Evolutionary conservation across 2,113 vertebrate species (phyloP).

Genomic region (Anarhynchus alexandrinus): DNA sequence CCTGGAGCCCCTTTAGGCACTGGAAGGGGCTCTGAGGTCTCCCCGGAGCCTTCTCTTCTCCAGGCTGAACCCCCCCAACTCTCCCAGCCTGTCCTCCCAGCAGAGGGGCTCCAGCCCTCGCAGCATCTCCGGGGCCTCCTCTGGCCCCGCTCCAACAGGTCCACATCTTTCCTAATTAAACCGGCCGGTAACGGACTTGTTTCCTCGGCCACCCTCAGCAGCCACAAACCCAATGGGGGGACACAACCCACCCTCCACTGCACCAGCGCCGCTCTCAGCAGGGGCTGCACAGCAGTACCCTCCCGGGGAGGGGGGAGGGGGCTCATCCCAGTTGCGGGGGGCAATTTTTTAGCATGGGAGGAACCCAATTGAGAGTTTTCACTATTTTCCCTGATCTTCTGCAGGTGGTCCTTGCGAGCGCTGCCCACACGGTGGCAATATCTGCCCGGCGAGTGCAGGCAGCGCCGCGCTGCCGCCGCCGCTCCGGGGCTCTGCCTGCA

Average conservation of each 20-base stretch:
- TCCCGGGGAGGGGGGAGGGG: accelerated
- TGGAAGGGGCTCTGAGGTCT: no score
- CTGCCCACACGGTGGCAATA: constrained; percentile 30
- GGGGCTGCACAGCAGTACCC: neutral
- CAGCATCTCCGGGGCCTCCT: no score
- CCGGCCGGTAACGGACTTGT: accelerated
- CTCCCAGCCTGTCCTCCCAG: no score
- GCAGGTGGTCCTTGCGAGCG: neutral
- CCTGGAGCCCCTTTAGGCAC: no score
- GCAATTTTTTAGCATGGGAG: no score
- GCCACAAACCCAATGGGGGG: accelerated
- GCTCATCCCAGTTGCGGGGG: neutral
- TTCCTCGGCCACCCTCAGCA: neutral
- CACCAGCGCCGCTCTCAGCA: neutral
- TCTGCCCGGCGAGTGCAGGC: neutral
- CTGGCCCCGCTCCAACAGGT: no score
- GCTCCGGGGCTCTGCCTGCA: neutral
- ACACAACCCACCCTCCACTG: no score
- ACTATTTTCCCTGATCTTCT: neutral
- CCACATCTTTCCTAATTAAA: neutral
- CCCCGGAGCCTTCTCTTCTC: no score
- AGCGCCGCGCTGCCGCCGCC: accelerated
- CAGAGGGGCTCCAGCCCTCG: no score
- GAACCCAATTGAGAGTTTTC: neutral
- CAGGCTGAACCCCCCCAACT: no score